Evolutionary conservation across 2,797 vertebrate species (phyloP).

Genomic region (Adrianichthys oophorus): DNA sequence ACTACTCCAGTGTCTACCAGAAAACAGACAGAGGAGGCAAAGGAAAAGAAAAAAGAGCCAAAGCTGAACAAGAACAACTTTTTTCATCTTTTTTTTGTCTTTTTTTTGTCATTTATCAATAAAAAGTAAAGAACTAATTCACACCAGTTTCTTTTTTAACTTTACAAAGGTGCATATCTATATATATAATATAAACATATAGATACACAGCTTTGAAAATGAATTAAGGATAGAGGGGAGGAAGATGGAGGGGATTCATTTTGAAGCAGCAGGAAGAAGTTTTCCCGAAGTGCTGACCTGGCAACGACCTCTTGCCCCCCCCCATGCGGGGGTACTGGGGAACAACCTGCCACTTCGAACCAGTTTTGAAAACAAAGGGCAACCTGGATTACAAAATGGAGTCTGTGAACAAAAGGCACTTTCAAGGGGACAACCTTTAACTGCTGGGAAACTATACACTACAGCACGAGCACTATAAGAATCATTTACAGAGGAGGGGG

Average conservation of each 20-base stretch:
- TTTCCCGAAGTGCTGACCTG: slow-evolving; percentile 39
- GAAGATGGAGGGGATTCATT: slow-evolving; percentile 64
- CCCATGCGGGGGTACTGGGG: slow-evolving; percentile 30
- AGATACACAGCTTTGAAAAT: slow-evolving; percentile 80
- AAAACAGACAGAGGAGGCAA: slow-evolving; percentile 81
- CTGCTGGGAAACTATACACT: slow-evolving; percentile 83
- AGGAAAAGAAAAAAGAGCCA: slow-evolving; percentile 75
- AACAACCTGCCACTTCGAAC: slow-evolving; percentile 56
- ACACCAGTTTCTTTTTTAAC: slow-evolving; percentile 88
- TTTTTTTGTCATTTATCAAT: slow-evolving; percentile 78
- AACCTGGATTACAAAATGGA: slow-evolving; percentile 81
- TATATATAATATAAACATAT: slow-evolving; percentile 66
- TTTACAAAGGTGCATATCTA: slow-evolving; percentile 81
- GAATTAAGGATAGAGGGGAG: slow-evolving; percentile 68
- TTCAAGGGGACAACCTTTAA: slow-evolving; percentile 84
- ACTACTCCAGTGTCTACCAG: slow-evolving; percentile 78
- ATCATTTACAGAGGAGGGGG: slow-evolving; percentile 75
- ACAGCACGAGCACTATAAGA: slow-evolving; percentile 81
- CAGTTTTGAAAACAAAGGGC: slow-evolving; percentile 41
- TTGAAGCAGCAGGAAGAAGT: slow-evolving; percentile 45
- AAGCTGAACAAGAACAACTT: slow-evolving; percentile 74
- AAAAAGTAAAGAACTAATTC: slow-evolving; percentile 83
- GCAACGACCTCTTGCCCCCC: slow-evolving; percentile 28
- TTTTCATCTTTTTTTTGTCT: slow-evolving; percentile 67
- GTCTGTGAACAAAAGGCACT: slow-evolving; percentile 87